Conservation (phyloP, 2,888 invertebrate species). For the Timandra comae region DNA sequence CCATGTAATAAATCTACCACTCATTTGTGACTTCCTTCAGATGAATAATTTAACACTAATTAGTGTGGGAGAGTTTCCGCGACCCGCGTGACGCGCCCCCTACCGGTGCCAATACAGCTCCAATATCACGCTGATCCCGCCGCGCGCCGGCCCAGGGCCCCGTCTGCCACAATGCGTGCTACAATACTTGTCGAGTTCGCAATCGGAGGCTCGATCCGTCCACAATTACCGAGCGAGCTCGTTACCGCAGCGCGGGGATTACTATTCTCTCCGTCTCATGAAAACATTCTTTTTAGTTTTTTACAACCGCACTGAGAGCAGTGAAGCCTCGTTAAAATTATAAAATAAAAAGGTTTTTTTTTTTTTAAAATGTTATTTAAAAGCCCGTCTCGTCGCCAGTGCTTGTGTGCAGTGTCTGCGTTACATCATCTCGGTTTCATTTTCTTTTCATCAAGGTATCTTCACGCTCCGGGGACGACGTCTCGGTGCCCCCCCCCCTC, state of each 20-base stretch:
- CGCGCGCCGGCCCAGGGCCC: too few relatives aligned
- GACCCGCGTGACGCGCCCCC: too few relatives aligned
- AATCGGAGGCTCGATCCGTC: not conserved
- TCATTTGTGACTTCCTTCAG: too few relatives aligned
- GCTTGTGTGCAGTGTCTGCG: slow-evolving; percentile 19
- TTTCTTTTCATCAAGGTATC: slow-evolving; percentile 64
- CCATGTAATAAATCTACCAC: too few relatives aligned
- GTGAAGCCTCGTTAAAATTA: slow-evolving; percentile 26
- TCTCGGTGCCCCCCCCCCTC: slow-evolving; percentile 5
- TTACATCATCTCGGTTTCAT: slow-evolving; percentile 45
- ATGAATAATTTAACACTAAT: too few relatives aligned
- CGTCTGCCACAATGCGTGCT: too few relatives aligned
- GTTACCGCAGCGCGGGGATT: slow-evolving; percentile 1
- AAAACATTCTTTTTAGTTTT: slow-evolving; percentile 6
- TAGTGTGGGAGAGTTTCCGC: too few relatives aligned
- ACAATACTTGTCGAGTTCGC: too few relatives aligned
- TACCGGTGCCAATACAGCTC: too few relatives aligned
- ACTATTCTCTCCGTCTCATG: slow-evolving; percentile 5
- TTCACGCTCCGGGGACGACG: slow-evolving; percentile 47
- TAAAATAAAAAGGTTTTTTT: slow-evolving; percentile 19
- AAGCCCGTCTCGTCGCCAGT: slow-evolving; percentile 7
- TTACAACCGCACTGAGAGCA: slow-evolving; percentile 1
- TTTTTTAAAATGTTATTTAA: slow-evolving; percentile 17
- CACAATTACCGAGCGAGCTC: not conserved
- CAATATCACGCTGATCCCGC: too few relatives aligned